A percentile compares a stretch with the other conserved stretches of the same genome.
phyloP scores from a whole-genome alignment of 2,797 vertebrate genomes.

The Oreochromis grahami region DNA sequence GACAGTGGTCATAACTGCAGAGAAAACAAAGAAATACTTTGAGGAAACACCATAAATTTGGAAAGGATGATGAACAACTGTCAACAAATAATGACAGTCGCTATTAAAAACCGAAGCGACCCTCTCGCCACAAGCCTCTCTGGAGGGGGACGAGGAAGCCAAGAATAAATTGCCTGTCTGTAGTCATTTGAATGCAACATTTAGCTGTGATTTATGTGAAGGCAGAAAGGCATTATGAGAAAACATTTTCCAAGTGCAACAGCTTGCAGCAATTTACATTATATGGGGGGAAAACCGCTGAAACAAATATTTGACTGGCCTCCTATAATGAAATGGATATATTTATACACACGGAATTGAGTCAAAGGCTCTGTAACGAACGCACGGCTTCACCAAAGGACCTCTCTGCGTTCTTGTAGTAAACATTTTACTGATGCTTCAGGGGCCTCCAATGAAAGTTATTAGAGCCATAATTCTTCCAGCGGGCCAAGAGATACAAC shows the following conservation, averaged over 20 bases:
- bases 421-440: conserved; percentile 73
- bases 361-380: conserved; percentile 70
- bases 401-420: conserved; percentile 55
- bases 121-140: conserved; percentile 49
- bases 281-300: conserved; percentile 79
- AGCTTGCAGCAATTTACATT: conserved; percentile 84
- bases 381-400: conserved; percentile 61
- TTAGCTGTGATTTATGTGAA: conserved; percentile 80
- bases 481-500: conserved; percentile 48
- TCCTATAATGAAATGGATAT: conserved; percentile 80
- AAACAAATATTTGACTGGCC: conserved; percentile 80
- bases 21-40: conserved; percentile 47
- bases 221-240: conserved; percentile 75
- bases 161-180: conserved; percentile 81
- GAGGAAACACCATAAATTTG: conserved; percentile 45
- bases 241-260: conserved; percentile 80
- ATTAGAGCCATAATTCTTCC: conserved; percentile 63
- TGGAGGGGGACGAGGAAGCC: conserved; percentile 50
- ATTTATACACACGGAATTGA: conserved; percentile 75
- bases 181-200: conserved; percentile 81
- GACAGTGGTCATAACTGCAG: conserved; percentile 45
- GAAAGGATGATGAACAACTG: conserved; percentile 67
- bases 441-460: conserved; percentile 63
- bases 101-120: conserved; percentile 56
- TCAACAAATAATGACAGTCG: conserved; percentile 74